phyloP scores from a whole-genome alignment of 1,140 invertebrate genomes.

The Ceratosolen fusciceps region DNA sequence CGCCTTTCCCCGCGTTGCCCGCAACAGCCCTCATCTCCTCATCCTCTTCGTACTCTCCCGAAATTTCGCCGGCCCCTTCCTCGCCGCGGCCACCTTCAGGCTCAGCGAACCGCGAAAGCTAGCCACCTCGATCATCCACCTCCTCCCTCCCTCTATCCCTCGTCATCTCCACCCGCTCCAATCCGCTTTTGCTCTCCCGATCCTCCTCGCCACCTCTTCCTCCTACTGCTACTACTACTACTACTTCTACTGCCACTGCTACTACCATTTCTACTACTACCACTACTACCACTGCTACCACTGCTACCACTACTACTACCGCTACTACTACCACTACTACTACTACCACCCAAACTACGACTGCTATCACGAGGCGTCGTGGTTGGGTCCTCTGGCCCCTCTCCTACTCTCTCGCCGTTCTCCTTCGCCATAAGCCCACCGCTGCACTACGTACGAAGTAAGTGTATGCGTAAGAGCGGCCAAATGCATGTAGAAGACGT shows the following conservation, averaged over 20 bases:
- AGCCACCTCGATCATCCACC: slow-evolving; percentile 49
- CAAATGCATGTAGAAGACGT: slow-evolving; percentile 3
- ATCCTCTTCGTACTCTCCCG: slow-evolving; percentile 48
- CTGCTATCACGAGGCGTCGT: too few relatives aligned
- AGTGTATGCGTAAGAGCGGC: not conserved
- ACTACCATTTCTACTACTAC: too few relatives aligned
- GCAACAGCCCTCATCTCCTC: slow-evolving; percentile 41
- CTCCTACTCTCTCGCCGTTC: slow-evolving; percentile 21
- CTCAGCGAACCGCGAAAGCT: slow-evolving; percentile 54
- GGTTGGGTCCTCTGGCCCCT: slow-evolving; percentile 46
- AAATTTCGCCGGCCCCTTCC: slow-evolving; percentile 53
- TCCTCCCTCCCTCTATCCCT: slow-evolving; percentile 23
- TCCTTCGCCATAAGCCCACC: slow-evolving; percentile 39
- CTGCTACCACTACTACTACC: too few relatives aligned
- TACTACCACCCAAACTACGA: too few relatives aligned
- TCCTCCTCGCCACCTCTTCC: too few relatives aligned
- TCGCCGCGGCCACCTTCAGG: slow-evolving; percentile 40
- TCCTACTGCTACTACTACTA: too few relatives aligned
- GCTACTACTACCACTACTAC: too few relatives aligned
- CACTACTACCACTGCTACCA: too few relatives aligned
- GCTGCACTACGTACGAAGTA: slow-evolving; percentile 29
- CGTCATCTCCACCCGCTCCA: too few relatives aligned
- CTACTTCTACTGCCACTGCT: too few relatives aligned
- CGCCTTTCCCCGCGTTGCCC: slow-evolving; percentile 57
- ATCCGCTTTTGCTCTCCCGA: too few relatives aligned